Evolutionary conservation across 2,113 vertebrate genomes (phyloP).

Genomic region (Mustela lutreola): DNA sequence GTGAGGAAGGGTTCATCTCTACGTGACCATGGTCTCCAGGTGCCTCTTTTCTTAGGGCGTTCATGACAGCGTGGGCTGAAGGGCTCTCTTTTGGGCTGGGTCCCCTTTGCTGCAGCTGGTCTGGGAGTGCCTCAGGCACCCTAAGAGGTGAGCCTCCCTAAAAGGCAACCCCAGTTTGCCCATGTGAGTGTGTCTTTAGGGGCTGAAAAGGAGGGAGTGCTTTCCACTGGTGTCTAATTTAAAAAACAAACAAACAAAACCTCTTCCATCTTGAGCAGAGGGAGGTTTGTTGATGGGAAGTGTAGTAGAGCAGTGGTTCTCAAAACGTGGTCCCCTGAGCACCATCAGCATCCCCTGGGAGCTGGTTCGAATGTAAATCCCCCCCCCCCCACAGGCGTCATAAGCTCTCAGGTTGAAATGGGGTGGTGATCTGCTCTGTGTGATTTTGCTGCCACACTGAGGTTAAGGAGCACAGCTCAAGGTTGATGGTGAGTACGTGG

Average conservation of each 20-base stretch:
- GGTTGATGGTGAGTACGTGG: background rate
- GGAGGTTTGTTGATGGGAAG: background rate
- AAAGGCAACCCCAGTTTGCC: background rate
- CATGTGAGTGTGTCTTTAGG: rapidly evolving
- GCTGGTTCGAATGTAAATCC: background rate
- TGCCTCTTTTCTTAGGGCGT: background rate
- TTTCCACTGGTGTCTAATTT: background rate
- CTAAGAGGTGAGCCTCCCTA: background rate
- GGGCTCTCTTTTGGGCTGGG: background rate
- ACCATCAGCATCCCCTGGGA: no score
- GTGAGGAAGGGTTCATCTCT: background rate
- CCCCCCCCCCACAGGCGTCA: background rate
- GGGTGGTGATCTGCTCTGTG: rapidly evolving
- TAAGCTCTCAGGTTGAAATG: no score
- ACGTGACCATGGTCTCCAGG: rapidly evolving
- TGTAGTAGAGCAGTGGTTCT: background rate
- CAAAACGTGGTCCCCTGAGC: background rate
- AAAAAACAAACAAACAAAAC: background rate
- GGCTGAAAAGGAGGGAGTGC: background rate
- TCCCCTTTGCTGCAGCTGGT: rapidly evolving
- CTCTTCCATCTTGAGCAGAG: background rate
- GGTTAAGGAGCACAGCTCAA: background rate
- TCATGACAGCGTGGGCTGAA: rapidly evolving
- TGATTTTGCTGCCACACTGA: background rate
- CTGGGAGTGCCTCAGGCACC: rapidly evolving